Base-by-base conservation (phyloP, 2,888 invertebrate genomes). In the Cheilosia vulpina region DNA sequence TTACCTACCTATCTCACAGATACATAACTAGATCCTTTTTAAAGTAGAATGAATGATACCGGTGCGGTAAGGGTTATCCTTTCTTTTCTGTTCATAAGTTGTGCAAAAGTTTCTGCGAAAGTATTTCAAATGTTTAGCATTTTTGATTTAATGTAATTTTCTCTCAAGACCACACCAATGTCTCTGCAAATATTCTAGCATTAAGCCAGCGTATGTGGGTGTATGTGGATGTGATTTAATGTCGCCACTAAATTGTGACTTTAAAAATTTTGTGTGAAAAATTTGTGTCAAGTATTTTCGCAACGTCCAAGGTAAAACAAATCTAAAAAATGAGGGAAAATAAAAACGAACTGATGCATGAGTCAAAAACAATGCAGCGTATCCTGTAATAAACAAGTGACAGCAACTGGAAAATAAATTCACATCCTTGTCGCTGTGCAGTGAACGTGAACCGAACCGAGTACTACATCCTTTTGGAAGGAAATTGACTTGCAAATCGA, bases 401-500 rank as follows among this genome's bases (percentile, higher is more conserved):
- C 75, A 60, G 19, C 62, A 72, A 71, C 53, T 68, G 50, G 4
- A 45, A 57, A 19, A 68, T 11, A 68, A 63, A 75, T 55, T 66
- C 41, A 77, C 45, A 80, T 65, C 45, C 55, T 66, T 19, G 7
- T 72, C 34, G 53, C 43, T 15, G 53, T 62, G 75, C 52, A 75
- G 15, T 21, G 38, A 41, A 65, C 50, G 19, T 50, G 41, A 43
- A 78, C 47, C 60, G 52, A 72, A 78, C 38, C 52, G 43, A 72
- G 38, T 72, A 63, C 65, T 62, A 63, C 65, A 79, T 66, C 66
- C 65, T 72, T 53, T 38, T 52, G 81, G 50, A 72, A 81, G 72
- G 76, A 80, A 85, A 85, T 72, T 62, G 80, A 79, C 76, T 85
- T 71, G 52, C 73, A 85, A 85, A 81, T 85, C 71, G 66, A 76